These are phyloP conservation scores for Eupithecia centaureata DNA, from an alignment of 2,888 invertebrate species.

Conservation along the genomic window DNA sequence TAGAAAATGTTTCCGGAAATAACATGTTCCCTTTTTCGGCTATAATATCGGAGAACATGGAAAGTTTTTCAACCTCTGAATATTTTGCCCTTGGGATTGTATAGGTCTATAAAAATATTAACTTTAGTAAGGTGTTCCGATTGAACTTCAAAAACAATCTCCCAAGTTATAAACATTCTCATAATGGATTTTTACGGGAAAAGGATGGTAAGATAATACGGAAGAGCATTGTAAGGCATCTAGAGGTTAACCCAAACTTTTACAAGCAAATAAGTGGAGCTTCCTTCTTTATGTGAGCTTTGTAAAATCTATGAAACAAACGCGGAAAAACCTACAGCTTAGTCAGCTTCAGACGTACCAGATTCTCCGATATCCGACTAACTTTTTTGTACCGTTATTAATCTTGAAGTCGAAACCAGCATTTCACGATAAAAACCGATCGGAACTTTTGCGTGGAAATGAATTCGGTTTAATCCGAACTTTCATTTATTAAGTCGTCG, in stretches of 20 bases:
- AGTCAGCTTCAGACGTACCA: not conserved
- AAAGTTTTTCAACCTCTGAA: slow-evolving; percentile 36
- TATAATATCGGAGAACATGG: slow-evolving; percentile 31
- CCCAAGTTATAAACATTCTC: slow-evolving; percentile 8
- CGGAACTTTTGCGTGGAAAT: slow-evolving; percentile 10
- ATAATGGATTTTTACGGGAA: not conserved
- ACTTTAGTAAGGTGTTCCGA: slow-evolving; percentile 31
- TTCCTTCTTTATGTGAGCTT: not conserved
- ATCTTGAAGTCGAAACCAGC: not conserved
- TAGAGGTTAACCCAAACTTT: not conserved
- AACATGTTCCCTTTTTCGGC: slow-evolving; percentile 30
- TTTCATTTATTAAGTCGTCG: slow-evolving; percentile 29
- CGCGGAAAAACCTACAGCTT: not conserved
- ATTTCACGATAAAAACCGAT: not conserved
- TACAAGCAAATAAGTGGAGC: not conserved
- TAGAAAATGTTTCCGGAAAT: slow-evolving; percentile 24
- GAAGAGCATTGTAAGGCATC: not conserved
- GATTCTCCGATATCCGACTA: not conserved
- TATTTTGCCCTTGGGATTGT: slow-evolving; percentile 32
- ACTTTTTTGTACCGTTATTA: not conserved
- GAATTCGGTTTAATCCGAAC: slow-evolving; percentile 17
- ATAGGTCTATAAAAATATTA: slow-evolving; percentile 35
- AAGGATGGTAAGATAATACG: not conserved
- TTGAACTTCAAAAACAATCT: slow-evolving; percentile 30
- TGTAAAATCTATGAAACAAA: not conserved